Base-by-base conservation (phyloP, 2,888 invertebrate genomes). In the Nomada flava region DNA sequence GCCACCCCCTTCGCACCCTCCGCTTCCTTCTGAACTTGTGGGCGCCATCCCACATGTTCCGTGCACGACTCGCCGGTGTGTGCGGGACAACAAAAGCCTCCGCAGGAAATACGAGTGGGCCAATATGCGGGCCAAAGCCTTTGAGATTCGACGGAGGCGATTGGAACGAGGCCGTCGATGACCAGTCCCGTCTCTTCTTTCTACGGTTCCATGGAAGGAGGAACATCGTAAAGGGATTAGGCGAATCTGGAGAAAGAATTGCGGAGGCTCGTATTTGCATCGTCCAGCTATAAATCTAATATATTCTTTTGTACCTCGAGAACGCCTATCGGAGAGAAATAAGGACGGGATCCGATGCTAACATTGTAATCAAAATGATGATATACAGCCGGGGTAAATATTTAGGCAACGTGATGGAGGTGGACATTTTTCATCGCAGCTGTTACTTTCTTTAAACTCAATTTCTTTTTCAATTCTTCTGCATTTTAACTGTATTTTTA, bases 121-220 rank as follows among this genome's bases (percentile, higher is more conserved):
- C 89, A 88, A 89, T 90, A 87, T 81, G 81, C 85, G 85, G 82
- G 80, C 78, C 76, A 90, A 89, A 91, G 87, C 90, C 90, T 90
- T 86, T 81, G 83, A 89, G 87, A 90, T 89, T 90, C 85, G 84
- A 88, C 84, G 74, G 63, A 62, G 81, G 74, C 71, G 76, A 87
- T 87, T 82, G 79, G 75, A 75, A 75, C 50, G 76, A 55, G 63
- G 68, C 50, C 67, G 79, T 69, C 86, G 82, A 78, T 86, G 87
- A 84, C 87, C 84, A 52, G n/a, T 74, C 53, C 42, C 53, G 9
- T 26, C 52, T 26, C 50, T 15, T 47, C 42, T 63, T 52, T 26
- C 55, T 18, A 59, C 65, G 53, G 20, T 47, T 53, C 18, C 44
- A 15, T 23, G 20, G 36, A 18, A 29, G 62, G 70, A 36, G 36